phyloP scores from a whole-genome alignment of 2,797 vertebrate genomes.

The Pangasius mekongensis region DNA sequence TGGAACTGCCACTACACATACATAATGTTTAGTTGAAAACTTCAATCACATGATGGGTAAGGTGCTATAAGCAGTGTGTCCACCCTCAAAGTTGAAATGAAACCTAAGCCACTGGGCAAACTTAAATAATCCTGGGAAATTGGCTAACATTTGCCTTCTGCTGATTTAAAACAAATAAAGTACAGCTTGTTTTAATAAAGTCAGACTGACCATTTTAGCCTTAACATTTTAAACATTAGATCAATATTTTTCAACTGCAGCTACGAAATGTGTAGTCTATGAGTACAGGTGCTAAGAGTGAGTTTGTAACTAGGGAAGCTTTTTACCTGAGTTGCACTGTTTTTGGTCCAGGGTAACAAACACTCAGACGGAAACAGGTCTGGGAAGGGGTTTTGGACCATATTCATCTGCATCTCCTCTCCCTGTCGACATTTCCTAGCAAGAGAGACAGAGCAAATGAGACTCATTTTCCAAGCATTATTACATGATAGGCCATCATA shows the following conservation, averaged over 20 bases:
- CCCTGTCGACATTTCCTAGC: conserved; percentile 73
- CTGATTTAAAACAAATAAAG: neutral
- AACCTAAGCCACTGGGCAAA: neutral
- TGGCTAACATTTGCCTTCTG: neutral
- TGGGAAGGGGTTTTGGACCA: conserved; percentile 85
- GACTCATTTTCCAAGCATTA: neutral
- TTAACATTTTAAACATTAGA: neutral
- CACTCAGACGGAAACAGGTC: conserved; percentile 85
- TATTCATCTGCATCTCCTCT: conserved; percentile 75
- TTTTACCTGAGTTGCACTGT: conserved; percentile 85
- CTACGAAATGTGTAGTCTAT: neutral
- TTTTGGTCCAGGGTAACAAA: conserved; percentile 87
- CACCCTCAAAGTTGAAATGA: neutral
- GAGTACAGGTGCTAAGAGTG: neutral
- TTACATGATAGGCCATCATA: neutral
- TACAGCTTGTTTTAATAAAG: neutral
- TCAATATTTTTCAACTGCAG: neutral
- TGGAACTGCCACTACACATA: neutral
- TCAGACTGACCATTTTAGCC: neutral
- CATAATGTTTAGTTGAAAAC: neutral
- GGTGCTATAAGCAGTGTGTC: neutral
- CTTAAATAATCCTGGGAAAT: neutral
- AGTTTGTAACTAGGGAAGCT: neutral
- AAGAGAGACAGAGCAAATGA: conserved; percentile 14
- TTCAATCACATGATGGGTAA: neutral